These are phyloP conservation scores for Rachycentron canadum DNA, from an alignment of 2,797 vertebrate species.

Conservation along the genomic window DNA sequence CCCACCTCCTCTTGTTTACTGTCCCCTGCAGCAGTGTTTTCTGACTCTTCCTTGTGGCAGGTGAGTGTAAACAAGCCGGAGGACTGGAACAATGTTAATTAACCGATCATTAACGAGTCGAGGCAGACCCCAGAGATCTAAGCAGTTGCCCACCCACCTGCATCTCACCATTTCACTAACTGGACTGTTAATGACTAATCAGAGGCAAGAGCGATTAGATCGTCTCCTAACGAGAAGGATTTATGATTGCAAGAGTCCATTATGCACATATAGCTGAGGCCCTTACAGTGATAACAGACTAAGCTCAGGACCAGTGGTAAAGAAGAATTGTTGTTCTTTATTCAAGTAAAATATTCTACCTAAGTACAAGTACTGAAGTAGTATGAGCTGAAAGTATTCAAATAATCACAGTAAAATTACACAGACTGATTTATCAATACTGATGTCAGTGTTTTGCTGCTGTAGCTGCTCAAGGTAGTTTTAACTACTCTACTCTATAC, in stretches of 20 bases:
- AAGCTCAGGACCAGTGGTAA: conserved; percentile 9
- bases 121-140: conserved; percentile 78
- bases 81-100: conserved; percentile 84
- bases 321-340: not conserved
- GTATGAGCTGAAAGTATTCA: not conserved
- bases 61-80: conserved; percentile 76
- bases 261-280: conserved; percentile 50
- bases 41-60: conserved; percentile 70
- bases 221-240: conserved; percentile 81
- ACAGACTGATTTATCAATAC: not conserved
- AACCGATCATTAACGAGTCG: conserved; percentile 78
- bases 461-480: not conserved
- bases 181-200: conserved; percentile 85
- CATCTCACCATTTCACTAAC: conserved; percentile 80
- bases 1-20: conserved; percentile 64
- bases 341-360: not conserved
- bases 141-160: conserved; percentile 82
- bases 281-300: conserved; percentile 29
- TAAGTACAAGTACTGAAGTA: not conserved
- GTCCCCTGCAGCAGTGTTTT: conserved; percentile 77
- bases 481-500: not conserved
- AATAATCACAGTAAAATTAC: not conserved
- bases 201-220: conserved; percentile 79
- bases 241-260: conserved; percentile 75
- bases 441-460: not conserved